phyloP scores from a whole-genome alignment of 2,888 invertebrate species.

The Xanthia icteritia region DNA sequence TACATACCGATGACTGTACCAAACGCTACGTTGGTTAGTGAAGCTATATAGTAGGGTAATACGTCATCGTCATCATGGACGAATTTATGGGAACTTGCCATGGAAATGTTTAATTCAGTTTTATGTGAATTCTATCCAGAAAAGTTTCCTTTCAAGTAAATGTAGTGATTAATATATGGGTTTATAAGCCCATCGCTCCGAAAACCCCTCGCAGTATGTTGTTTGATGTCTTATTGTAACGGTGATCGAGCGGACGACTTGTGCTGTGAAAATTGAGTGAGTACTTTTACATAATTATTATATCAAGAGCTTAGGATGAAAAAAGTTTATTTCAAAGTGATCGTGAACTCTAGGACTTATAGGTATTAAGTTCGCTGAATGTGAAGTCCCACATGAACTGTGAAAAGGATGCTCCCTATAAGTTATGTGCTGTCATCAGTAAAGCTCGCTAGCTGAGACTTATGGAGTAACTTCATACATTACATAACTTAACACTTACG shows the following conservation, averaged over 20 bases:
- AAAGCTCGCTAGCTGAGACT: constrained; percentile 10
- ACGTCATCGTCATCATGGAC: constrained; percentile 62
- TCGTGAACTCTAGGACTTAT: not conserved
- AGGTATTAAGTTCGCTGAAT: constrained; percentile 6
- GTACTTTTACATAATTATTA: constrained; percentile 35
- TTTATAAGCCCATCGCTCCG: constrained; percentile 63
- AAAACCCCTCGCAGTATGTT: constrained; percentile 60
- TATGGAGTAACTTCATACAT: constrained; percentile 2
- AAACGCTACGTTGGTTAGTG: not conserved
- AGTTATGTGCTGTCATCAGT: not conserved
- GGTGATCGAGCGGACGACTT: constrained; percentile 15
- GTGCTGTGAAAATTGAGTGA: constrained; percentile 54
- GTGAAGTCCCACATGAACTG: constrained; percentile 9
- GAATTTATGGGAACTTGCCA: constrained; percentile 70
- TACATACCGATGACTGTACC: constrained; percentile 59
- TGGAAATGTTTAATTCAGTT: constrained; percentile 73
- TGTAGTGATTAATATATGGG: constrained; percentile 66
- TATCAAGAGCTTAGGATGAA: not conserved
- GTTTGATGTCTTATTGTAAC: constrained; percentile 51
- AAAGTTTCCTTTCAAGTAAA: constrained; percentile 73
- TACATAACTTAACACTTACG: not conserved
- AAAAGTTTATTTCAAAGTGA: constrained; percentile 11
- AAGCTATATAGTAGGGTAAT: not conserved
- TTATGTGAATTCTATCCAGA: constrained; percentile 64
- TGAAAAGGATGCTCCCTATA: not conserved